Base-by-base conservation (phyloP, 2,888 invertebrate genomes). In the Omphaloscelis lunosa region DNA sequence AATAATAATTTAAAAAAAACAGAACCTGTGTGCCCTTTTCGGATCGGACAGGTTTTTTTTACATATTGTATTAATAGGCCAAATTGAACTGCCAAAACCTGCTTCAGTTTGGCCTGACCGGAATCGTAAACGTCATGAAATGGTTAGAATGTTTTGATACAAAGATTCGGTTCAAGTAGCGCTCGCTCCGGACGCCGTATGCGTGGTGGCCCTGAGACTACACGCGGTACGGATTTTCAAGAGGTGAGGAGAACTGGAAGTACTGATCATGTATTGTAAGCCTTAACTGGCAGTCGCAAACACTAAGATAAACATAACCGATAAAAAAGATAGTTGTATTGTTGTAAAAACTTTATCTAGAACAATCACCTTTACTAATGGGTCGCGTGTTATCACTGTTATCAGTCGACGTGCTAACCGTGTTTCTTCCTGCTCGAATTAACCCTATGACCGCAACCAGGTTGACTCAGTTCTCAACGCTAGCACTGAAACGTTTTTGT, bases 281-380 rank as follows among this genome's bases (percentile, higher is more conserved):
- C 51, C 81, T 56, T 41, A 73, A 82, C 65, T 59, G 45, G 63
- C 66, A 75, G 48, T 39, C 20, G 75, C 79, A 77, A 86, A 87
- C 86, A 88, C 68, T 62, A 81, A 80, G 77, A 84, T 87, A 89
- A 85, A 85, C 75, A 82, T 80, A 78, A 67, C 72, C 73, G 83
- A 88, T 88, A 89, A 88, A 83, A 81, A 79, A 68, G 63, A 75
- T 79, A 80, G 62, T 71, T 81, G 63, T 82, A 77, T 89, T 85
- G 85, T 87, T 85, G 71, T 84, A 85, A 82, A 70, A 86, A 74
- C 72, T 73, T 85, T 86, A 90, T 90, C 84, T 81, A 78, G 90
- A 89, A 88, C 91, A 91, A 90, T 87, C 89, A 92, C 92, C 90
- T 92, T 88, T 88, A 82, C 73, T 89, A 90, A 83, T 90, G 81